Percentiles rank a stretch among this genome's conserved stretches.
Evolutionary conservation across 2,888 invertebrate species (phyloP).

Genomic region (Thera britannica): DNA sequence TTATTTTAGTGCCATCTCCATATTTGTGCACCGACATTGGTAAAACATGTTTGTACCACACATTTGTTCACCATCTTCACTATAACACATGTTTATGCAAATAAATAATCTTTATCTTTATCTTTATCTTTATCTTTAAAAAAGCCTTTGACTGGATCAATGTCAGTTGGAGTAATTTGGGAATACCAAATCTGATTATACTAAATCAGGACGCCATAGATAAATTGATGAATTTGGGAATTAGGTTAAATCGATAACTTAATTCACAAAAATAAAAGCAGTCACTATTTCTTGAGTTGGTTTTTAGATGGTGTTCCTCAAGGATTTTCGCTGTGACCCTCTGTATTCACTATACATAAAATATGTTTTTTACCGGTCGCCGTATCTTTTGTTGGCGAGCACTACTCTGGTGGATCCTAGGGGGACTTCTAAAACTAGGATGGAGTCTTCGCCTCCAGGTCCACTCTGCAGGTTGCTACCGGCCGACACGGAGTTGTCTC

Average conservation of each 20-base stretch:
- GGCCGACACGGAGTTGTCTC: conserved; percentile 17
- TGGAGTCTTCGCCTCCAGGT: conserved; percentile 82
- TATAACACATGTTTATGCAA: too few species aligned
- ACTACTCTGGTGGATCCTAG: conserved; percentile 87
- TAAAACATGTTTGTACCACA: too few species aligned
- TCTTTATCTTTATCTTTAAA: too few species aligned
- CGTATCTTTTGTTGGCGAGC: conserved; percentile 87
- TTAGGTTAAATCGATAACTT: too few species aligned
- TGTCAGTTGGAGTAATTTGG: background rate
- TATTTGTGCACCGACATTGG: too few species aligned
- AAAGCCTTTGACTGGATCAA: background rate
- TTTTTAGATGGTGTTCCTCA: background rate
- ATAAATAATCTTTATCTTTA: too few species aligned
- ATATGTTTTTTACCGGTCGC: conserved; percentile 61
- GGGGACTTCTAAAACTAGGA: conserved; percentile 92
- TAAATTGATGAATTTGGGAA: too few species aligned
- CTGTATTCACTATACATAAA: background rate
- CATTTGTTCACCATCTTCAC: too few species aligned
- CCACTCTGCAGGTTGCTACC: conserved; percentile 19
- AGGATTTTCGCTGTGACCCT: background rate
- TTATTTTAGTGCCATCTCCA: too few species aligned
- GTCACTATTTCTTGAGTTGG: too few species aligned
- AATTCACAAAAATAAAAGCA: too few species aligned
- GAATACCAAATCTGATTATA: background rate
- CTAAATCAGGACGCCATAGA: background rate